Conservation (phyloP, 2,113 vertebrate genomes). For the Campylorhamphus procurvoides region DNA sequence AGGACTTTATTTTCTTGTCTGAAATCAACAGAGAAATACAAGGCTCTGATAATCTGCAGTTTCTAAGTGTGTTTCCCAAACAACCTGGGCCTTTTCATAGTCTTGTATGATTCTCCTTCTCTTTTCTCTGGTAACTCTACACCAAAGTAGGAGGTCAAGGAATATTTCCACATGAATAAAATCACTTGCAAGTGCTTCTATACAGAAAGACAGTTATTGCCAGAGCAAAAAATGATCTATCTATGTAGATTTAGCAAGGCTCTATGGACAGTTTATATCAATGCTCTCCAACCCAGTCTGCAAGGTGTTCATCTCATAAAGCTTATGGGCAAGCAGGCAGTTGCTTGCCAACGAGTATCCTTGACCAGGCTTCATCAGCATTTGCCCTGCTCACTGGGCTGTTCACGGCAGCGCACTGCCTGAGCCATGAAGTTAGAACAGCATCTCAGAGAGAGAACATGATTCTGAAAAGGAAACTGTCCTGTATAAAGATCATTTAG, state of each 20-base stretch:
- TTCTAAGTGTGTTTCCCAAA: neutral
- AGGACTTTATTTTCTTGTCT: neutral
- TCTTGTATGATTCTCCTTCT: neutral
- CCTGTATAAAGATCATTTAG: neutral
- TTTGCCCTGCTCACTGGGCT: neutral
- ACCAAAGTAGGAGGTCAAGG: neutral
- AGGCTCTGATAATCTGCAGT: neutral
- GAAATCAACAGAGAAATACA: neutral
- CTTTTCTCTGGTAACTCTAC: neutral
- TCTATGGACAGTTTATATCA: neutral
- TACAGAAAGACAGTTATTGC: neutral
- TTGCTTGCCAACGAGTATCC: neutral
- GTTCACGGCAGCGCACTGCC: neutral
- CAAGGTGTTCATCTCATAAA: accelerated
- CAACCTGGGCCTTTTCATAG: neutral
- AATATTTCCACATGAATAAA: neutral
- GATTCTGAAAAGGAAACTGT: neutral
- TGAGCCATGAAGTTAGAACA: neutral
- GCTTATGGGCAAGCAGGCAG: neutral
- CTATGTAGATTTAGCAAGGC: neutral
- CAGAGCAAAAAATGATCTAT: neutral
- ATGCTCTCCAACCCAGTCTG: neutral
- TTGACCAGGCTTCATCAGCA: neutral
- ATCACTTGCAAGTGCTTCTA: neutral
- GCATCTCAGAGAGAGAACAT: neutral